Conservation (phyloP, 2,888 invertebrate genomes). For the Ashinkailepas kermadecensis region DNA sequence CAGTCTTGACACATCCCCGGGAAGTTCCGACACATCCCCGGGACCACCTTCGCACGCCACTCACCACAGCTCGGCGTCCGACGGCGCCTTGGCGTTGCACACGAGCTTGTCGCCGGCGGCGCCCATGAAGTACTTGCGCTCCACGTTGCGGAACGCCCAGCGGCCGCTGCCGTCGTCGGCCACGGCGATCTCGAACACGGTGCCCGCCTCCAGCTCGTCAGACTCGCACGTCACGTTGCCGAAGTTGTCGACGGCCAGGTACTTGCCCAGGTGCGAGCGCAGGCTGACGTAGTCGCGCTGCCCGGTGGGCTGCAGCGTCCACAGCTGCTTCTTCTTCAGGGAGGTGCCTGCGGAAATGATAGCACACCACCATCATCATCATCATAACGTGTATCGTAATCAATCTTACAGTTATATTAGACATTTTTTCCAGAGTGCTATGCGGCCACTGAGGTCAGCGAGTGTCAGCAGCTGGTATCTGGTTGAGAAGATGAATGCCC, state of each 20-base stretch:
- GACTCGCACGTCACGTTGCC: conserved; percentile 93
- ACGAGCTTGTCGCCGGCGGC: conserved; percentile 84
- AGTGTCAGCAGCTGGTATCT: too few relatives aligned
- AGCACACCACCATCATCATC: too few relatives aligned
- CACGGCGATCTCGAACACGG: conserved; percentile 56
- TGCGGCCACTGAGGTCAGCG: too few relatives aligned
- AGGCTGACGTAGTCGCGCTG: conserved; percentile 67
- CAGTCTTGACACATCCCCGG: too few relatives aligned
- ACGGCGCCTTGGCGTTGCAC: conserved; percentile 85
- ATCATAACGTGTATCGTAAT: too few relatives aligned
- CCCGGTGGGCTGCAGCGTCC: conserved; percentile 68
- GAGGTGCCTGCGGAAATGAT: conserved; percentile 52
- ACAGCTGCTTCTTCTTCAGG: conserved; percentile 92
- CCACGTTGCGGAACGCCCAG: conserved; percentile 77
- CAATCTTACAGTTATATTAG: too few relatives aligned
- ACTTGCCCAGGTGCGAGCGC: conserved; percentile 75
- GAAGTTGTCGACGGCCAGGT: conserved; percentile 85
- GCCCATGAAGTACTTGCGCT: conserved; percentile 84
- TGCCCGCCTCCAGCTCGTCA: conserved; percentile 60
- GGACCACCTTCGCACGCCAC: conserved; percentile 16
- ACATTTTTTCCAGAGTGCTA: too few relatives aligned
- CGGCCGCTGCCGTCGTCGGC: conserved; percentile 53
- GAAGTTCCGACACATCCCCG: too few relatives aligned
- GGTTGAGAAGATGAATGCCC: too few relatives aligned
- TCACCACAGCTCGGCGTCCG: conserved; percentile 78